Base-by-base conservation (phyloP, 2,888 invertebrate genomes). In the Eristalis arbustorum region DNA sequence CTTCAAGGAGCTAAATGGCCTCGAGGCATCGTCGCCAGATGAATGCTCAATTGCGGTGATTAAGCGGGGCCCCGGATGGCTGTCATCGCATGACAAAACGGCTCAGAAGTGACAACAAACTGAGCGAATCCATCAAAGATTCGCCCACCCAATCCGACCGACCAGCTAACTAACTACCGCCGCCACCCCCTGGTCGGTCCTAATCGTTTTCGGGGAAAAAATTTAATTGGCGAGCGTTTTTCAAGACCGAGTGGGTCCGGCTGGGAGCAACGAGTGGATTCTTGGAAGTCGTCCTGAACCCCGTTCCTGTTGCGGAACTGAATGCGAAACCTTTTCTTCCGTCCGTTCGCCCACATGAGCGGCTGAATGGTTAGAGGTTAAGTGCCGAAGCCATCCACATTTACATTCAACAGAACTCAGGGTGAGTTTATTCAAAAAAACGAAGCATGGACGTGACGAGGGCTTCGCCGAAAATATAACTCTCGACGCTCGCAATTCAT, bases 41-140 rank as follows among this genome's bases (percentile, higher is more conserved):
- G 78, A 84, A 74, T 84, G 42, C 61, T 79, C 64, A 77, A 83
- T 73, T 73, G 57, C 66, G 61, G 66, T 59, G 67, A 56, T 74
- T 68, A 63, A 42, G 23, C 8, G 10, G 63, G 37, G 57, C 49
- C 49, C 49, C 49, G 67, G 42, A 56, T 61, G 59, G 42, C 40
- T 42, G 23, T 66, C 66, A 66, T 40, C 25, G 23, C 49, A 66
- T 25, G 25, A 14, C n/a, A 66, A 63, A 63, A n/a, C 49, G 49
- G 49, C 49, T 49, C 49, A 49, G 18, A 49, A 49, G 49, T 49
- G 49, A 49, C 49, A 49, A 49, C 49, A 49, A 49, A 49, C 49
- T 49, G 18, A 18, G 49, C 18, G 18, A 49, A 49, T 49, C 49
- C 49, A 18, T 49, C 49, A 49, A 49, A n/a, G 49, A 42, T 49